Evolutionary conservation across 2,797 vertebrate species (phyloP).

Genomic region (Sus cebifrons): DNA sequence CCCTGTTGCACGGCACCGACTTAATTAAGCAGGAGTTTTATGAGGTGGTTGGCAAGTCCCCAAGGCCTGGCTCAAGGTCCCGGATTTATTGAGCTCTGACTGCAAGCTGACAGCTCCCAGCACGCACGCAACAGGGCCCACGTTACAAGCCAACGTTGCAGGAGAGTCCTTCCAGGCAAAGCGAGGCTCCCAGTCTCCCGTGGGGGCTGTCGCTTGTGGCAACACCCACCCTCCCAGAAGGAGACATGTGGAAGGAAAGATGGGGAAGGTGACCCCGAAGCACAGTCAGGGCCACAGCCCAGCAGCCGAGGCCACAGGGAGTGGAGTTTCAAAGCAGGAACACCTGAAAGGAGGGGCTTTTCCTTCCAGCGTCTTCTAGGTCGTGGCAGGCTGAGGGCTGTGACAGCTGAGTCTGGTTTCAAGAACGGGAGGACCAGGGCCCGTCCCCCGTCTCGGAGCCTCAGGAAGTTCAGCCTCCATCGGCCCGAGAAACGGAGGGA

Average conservation of each 20-base stretch:
- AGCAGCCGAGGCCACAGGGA: neutral
- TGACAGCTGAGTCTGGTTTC: neutral
- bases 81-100: constrained; percentile 85
- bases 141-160: neutral
- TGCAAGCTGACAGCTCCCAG: constrained; percentile 78
- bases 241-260: neutral
- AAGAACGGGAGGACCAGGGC: neutral
- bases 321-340: neutral
- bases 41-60: constrained; percentile 84
- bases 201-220: no score
- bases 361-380: neutral
- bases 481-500: neutral
- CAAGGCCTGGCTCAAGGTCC: constrained; percentile 82
- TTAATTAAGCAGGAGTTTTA: constrained; percentile 90
- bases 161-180: constrained; percentile 30
- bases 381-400: no score
- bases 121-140: constrained; percentile 67
- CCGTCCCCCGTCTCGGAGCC: neutral
- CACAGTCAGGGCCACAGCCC: fast-evolving
- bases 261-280: no score
- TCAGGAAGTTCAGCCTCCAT: neutral
- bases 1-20: constrained; percentile 71
- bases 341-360: neutral
- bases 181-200: fast-evolving
- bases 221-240: neutral